phyloP scores from a whole-genome alignment of 2,797 vertebrate species.

The Crotalus adamanteus region DNA sequence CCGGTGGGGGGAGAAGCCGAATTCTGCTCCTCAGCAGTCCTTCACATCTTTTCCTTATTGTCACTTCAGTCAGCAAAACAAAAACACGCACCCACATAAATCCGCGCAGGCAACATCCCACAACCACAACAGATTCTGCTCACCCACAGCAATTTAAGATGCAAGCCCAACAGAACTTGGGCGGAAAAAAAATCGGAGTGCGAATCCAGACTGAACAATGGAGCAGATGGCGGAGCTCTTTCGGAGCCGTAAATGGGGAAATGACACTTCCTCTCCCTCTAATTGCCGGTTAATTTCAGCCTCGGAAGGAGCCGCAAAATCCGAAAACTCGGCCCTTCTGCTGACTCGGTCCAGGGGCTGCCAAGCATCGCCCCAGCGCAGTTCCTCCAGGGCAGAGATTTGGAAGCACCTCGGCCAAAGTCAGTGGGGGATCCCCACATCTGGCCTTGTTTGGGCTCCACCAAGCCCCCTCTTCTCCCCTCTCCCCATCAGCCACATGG shows the following conservation, averaged over 20 bases:
- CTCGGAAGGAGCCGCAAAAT: slow-evolving; percentile 52
- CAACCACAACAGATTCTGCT: slow-evolving; percentile 22
- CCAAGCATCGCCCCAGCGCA: neutral
- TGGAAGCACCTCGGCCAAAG: slow-evolving; percentile 45
- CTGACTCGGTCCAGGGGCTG: neutral
- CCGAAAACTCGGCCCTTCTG: slow-evolving; percentile 2
- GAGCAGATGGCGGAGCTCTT: slow-evolving; percentile 63
- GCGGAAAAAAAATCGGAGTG: neutral
- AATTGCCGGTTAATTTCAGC: slow-evolving; percentile 57
- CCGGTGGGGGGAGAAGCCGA: neutral
- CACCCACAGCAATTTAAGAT: slow-evolving; percentile 44
- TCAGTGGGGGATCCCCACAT: neutral
- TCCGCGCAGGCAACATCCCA: neutral
- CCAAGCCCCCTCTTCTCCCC: neutral
- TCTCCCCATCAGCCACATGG: neutral
- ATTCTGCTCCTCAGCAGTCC: neutral
- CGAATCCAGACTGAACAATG: slow-evolving; percentile 59
- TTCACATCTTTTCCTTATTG: slow-evolving; percentile 12
- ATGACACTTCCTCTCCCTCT: slow-evolving; percentile 56
- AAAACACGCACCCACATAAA: neutral
- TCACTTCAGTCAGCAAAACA: slow-evolving; percentile 38
- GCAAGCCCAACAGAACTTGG: slow-evolving; percentile 38
- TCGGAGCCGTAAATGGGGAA: slow-evolving; percentile 59
- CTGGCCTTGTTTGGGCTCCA: neutral
- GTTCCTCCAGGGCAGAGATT: neutral